These are phyloP conservation scores for Proterorhinus semilunaris DNA, from an alignment of 2,113 vertebrate genomes.

Conservation along the genomic window DNA sequence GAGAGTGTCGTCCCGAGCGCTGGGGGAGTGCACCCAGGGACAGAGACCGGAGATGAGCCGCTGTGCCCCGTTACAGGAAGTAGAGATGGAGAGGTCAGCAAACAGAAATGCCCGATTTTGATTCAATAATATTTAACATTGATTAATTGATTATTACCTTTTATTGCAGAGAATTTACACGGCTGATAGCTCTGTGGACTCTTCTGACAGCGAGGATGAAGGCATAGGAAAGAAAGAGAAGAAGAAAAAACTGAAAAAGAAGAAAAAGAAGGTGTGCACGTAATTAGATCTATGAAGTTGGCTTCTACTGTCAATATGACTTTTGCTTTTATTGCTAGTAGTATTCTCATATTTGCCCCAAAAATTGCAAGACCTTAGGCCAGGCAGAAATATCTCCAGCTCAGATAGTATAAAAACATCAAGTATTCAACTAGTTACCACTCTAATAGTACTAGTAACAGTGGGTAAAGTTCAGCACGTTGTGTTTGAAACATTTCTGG, in stretches of 20 bases:
- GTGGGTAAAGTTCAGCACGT: too few relatives aligned
- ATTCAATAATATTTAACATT: background rate
- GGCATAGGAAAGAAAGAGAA: constrained; percentile 44
- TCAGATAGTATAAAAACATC: too few relatives aligned
- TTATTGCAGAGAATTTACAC: constrained; percentile 33
- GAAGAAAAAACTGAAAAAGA: constrained; percentile 56
- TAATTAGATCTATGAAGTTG: background rate
- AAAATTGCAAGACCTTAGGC: too few relatives aligned
- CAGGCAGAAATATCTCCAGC: too few relatives aligned
- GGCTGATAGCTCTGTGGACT: constrained; percentile 48
- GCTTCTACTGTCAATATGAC: background rate
- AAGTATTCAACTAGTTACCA: too few relatives aligned
- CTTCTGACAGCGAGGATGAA: constrained; percentile 60
- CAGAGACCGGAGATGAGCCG: background rate
- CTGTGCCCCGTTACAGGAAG: background rate
- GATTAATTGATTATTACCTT: background rate
- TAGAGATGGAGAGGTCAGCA: constrained; percentile 33
- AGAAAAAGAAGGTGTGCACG: constrained; percentile 60
- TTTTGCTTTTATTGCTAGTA: too few relatives aligned
- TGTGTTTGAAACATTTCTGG: constrained; percentile 2
- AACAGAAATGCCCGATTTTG: background rate
- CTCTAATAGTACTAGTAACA: too few relatives aligned
- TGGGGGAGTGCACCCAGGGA: background rate
- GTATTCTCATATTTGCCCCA: too few relatives aligned
- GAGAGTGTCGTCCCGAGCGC: background rate